These are phyloP conservation scores for Archaeoteleia sp. DNA, from an alignment of 2,888 invertebrate genomes.

Conservation along the genomic window DNA sequence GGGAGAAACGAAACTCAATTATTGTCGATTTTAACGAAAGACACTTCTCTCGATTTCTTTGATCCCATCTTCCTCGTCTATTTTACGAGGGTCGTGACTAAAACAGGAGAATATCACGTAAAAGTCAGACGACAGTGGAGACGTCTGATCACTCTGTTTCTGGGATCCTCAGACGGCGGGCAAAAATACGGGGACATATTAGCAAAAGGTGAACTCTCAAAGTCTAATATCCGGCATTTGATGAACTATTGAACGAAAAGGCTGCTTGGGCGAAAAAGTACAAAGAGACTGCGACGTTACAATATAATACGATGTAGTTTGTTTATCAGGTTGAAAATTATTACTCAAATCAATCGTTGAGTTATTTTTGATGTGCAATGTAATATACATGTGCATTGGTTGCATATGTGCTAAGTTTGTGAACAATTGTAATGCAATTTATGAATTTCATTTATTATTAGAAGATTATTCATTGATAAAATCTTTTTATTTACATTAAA, in stretches of 20 bases:
- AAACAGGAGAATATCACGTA: conserved; percentile 10
- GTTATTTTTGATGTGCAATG: too few relatives aligned
- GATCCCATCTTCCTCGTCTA: conserved; percentile 12
- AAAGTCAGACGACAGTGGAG: conserved; percentile 6
- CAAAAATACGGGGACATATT: conserved; percentile 28
- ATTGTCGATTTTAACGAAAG: conserved; percentile 37
- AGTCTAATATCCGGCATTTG: conserved; percentile 47
- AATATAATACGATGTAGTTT: conserved; percentile 10
- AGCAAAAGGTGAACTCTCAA: conserved; percentile 21
- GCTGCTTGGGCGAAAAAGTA: conserved; percentile 8
- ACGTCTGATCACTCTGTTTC: conserved; percentile 15
- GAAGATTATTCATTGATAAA: too few relatives aligned
- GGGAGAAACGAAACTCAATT: conserved; percentile 26
- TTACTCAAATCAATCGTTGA: too few relatives aligned
- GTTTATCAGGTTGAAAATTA: not conserved
- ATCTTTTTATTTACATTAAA: too few relatives aligned
- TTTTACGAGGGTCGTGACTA: conserved; percentile 11
- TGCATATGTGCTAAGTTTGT: too few relatives aligned
- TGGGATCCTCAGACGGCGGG: conserved; percentile 23
- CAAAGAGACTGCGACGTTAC: conserved; percentile 23
- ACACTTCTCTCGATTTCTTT: conserved; percentile 24
- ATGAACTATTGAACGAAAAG: conserved; percentile 38
- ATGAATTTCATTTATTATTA: too few relatives aligned
- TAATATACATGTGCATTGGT: too few relatives aligned
- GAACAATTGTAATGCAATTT: too few relatives aligned